A percentile compares a stretch with the other conserved stretches of the same genome.
These are phyloP conservation scores for Trematocara stigmaticum DNA, from an alignment of 2,113 vertebrate genomes.

Conservation along the genomic window DNA sequence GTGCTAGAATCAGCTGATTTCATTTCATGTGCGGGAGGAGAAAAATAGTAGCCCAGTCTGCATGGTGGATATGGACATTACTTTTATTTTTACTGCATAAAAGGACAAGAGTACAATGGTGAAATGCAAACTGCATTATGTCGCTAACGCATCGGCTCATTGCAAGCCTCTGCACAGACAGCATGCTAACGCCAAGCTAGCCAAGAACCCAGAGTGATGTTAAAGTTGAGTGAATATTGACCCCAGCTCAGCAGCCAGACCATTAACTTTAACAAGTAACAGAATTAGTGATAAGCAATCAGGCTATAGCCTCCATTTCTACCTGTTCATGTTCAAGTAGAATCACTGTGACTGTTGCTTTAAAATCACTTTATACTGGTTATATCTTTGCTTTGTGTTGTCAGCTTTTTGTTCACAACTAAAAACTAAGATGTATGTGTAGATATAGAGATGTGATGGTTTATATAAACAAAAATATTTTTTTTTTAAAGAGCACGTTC, in stretches of 20 bases:
- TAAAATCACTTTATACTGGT: not conserved
- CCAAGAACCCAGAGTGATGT: not conserved
- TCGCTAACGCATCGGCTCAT: not conserved
- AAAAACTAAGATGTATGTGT: not conserved
- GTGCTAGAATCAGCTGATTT: not conserved
- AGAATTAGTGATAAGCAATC: not conserved
- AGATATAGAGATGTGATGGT: too few relatives aligned
- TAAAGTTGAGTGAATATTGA: not conserved
- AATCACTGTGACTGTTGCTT: not conserved
- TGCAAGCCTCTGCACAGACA: not conserved
- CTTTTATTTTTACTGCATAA: not conserved
- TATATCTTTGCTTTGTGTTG: not conserved
- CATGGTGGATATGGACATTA: not conserved
- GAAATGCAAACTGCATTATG: not conserved
- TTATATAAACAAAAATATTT: too few relatives aligned
- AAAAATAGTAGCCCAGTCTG: not conserved
- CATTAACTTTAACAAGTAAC: not conserved
- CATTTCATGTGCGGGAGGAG: not conserved
- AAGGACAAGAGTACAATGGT: not conserved
- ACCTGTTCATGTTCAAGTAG: not conserved
- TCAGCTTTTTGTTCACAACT: not conserved
- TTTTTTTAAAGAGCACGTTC: too few relatives aligned
- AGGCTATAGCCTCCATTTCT: not conserved
- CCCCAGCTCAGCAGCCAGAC: not conserved
- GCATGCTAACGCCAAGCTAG: not conserved